Evolutionary conservation across 2,113 vertebrate species (phyloP), one percentile per base, ranked within the genome.

Genomic region (Chloebia gouldiae): DNA sequence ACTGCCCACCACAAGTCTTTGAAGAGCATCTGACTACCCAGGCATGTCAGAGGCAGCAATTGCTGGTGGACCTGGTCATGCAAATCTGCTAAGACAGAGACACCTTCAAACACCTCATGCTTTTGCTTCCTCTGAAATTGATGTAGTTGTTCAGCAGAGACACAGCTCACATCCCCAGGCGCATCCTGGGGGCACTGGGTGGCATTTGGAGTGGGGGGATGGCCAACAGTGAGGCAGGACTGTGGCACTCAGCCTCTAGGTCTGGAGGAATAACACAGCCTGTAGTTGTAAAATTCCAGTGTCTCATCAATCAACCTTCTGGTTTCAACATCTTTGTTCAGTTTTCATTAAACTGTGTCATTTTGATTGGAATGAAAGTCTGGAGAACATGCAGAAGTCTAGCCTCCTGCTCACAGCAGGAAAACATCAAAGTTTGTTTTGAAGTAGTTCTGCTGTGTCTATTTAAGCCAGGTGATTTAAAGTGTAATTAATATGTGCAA

Each of bases 1-100:
- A 95, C 93, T 97, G 95, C 94, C 94, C 95, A 95, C 90, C 86
- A 81, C 93, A 93, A 93, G 92, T 90, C 93, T 96, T 95, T 95
- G 90, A 96, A 88, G 68, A 97, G 68, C 51, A 0, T 88, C 92
- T 94, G 95, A 95, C 92, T 78, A 93, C 30, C 72, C 95, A 96
- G 90, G 93, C 85, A 68, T 92, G 88, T 90, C 68, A 63, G 61
- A 95, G 79, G 88, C 75, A 91, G 15, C 2, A 0, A 78, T 19
- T 88, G 90, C 82, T 83, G 92, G 80, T 39, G 15, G 93, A 88
- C 49, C 82, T 93, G 82, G 82, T 93, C 92, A 75, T 86, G 90
- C 93, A 96, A 88, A 96, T 90, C 94, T 86, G 76, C 79, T 83
- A 66, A 92, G 66, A 66, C 23, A 91, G 68, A 77, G 78, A 81